A percentile compares a stretch with the other conserved stretches of the same genome.
Evolutionary conservation across 1,140 invertebrate species (phyloP).

Genomic region (Coenobita brevimanus): DNA sequence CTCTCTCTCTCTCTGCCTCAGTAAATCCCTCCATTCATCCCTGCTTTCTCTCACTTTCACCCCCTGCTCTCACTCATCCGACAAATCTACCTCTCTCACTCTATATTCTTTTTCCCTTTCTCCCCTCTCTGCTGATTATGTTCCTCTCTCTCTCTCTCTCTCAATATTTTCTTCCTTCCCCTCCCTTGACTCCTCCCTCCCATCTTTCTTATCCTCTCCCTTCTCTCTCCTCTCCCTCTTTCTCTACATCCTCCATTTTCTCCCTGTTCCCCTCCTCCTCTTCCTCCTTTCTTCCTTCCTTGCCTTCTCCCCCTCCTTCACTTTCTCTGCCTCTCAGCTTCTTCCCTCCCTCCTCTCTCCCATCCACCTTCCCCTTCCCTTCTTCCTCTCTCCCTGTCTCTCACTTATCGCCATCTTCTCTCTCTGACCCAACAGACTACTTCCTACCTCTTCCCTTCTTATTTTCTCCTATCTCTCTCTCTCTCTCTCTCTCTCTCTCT

Average conservation of each 20-base stretch:
- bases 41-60: too few relatives aligned
- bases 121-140: too few relatives aligned
- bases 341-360: not conserved
- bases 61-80: too few relatives aligned
- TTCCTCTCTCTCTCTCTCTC: too few relatives aligned
- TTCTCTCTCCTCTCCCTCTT: not conserved
- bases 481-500: not conserved
- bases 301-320: not conserved
- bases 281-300: not conserved
- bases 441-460: not conserved
- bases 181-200: not conserved
- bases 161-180: not conserved
- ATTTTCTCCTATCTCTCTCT: not conserved
- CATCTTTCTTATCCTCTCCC: not conserved
- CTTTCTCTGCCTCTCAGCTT: not conserved
- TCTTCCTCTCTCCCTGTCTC: not conserved
- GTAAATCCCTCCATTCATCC: too few relatives aligned
- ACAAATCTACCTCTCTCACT: too few relatives aligned
- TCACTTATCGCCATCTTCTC: not conserved
- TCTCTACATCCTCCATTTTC: not conserved
- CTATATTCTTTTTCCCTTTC: too few relatives aligned
- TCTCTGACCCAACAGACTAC: not conserved
- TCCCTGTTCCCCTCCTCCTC: not conserved
- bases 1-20: too few relatives aligned
- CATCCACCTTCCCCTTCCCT: not conserved